Percentiles rank a stretch among this genome's conserved stretches.
These are phyloP conservation scores for Carduelis carduelis DNA, from an alignment of 2,797 vertebrate species.

Conservation along the genomic window DNA sequence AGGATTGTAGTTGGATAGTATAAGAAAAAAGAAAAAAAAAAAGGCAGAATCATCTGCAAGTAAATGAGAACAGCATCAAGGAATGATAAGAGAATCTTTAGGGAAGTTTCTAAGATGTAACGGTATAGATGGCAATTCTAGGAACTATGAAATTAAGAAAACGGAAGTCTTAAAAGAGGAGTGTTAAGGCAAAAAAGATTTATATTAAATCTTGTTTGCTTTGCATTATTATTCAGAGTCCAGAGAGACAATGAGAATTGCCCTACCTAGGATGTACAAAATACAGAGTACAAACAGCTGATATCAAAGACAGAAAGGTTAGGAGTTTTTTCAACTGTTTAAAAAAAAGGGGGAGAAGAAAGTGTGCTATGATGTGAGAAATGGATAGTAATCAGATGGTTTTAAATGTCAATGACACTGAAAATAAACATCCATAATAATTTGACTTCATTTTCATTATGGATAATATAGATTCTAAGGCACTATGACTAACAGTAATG, in stretches of 20 bases:
- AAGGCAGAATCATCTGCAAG: background rate
- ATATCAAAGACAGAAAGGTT: background rate
- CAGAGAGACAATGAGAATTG: background rate
- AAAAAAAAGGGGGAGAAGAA: background rate
- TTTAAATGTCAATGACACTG: background rate
- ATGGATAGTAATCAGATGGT: background rate
- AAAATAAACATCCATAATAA: background rate
- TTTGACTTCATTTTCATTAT: background rate
- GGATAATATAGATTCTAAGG: background rate
- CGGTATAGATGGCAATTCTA: background rate
- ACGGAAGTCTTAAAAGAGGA: background rate
- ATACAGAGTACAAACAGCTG: background rate
- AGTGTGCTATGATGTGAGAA: background rate
- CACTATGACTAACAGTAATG: background rate
- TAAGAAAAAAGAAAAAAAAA: background rate
- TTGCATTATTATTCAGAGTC: background rate
- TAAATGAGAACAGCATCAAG: background rate
- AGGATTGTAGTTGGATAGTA: background rate
- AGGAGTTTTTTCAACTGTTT: background rate
- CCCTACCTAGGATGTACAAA: background rate
- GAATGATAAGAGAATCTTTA: background rate
- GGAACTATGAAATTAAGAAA: background rate
- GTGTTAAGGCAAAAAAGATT: background rate
- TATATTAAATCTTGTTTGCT: background rate
- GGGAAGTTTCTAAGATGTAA: background rate